Evolutionary conservation across 2,888 invertebrate species (phyloP), one percentile per base, ranked within the genome.

Genomic region (Tinea trinotella): DNA sequence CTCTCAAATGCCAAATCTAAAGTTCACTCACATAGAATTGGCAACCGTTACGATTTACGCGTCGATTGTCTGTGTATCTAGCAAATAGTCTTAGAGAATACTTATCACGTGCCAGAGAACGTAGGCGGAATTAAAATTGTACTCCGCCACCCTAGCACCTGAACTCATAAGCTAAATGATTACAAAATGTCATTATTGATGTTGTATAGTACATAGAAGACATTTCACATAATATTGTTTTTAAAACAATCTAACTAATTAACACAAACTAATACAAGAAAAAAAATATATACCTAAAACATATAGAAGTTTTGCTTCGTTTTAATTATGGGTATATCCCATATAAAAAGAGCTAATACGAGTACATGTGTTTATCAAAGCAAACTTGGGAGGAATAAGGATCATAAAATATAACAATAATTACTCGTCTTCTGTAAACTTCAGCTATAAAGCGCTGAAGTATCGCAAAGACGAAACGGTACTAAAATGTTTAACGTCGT

Each of bases 1-100:
- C 71, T 72, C 66, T 59, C 71, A 68, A 70, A 77, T 83, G 84
- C 84, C 84, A 83, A 83, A 80, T 79, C 77, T 78, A 84, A 83
- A 83, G 83, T 82, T 84, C 82, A 81, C 76, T 76, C 76, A 81
- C 82, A 79, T 81, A 79, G 74, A 78, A 81, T 83, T 84, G 84
- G 84, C 84, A 76, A 73, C 74, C 71, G 73, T 54, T 60, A 62
- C 69, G 79, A 76, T 80, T 78, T 77, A 80, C 76, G 71, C 67
- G 65, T 66, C 70, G 69, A 74, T 36, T 54, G 72, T 72, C 70
- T 70, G 19, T 12, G 19, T 46, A 46, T 17, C 9, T 46, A 46
- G 19, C 46, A 46, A 46, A 46, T 46, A 19, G 46, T 19, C 19
- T 9, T 19, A 46, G 18, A 46, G 46, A 46, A 46, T 40, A 46